Conservation (phyloP, 2,113 vertebrate genomes). For the Butastur rufipennis region DNA sequence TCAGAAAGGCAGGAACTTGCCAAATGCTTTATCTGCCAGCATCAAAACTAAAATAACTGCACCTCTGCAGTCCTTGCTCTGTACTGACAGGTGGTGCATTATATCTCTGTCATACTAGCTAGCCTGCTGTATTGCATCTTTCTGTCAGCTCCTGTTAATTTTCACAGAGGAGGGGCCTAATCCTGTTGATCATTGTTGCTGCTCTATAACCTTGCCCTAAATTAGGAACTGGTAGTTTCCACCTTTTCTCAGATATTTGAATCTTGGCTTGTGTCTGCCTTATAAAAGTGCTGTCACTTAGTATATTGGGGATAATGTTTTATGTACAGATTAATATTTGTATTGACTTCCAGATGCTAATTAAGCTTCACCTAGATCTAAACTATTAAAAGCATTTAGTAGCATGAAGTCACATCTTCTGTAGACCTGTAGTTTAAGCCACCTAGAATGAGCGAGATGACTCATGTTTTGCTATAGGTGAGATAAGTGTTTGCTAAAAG, state of each 20-base stretch:
- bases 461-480: background rate
- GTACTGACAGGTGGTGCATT: background rate
- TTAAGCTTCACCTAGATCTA: conserved; percentile 45
- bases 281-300: conserved; percentile 54
- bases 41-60: background rate
- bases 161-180: background rate
- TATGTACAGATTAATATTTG: conserved; percentile 52
- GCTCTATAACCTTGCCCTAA: background rate
- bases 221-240: background rate
- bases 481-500: background rate
- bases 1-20: background rate
- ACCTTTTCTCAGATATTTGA: conserved; percentile 23
- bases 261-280: conserved; percentile 56
- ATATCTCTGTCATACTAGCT: background rate
- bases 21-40: background rate
- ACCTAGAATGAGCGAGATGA: background rate
- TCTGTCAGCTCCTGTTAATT: background rate
- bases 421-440: conserved; percentile 32
- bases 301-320: conserved; percentile 60
- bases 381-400: conserved; percentile 50
- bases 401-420: conserved; percentile 54
- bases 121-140: background rate
- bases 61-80: background rate
- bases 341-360: conserved; percentile 35
- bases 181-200: background rate